Base-by-base conservation (phyloP, 2,888 invertebrate genomes). In the Melanostoma scalare region DNA sequence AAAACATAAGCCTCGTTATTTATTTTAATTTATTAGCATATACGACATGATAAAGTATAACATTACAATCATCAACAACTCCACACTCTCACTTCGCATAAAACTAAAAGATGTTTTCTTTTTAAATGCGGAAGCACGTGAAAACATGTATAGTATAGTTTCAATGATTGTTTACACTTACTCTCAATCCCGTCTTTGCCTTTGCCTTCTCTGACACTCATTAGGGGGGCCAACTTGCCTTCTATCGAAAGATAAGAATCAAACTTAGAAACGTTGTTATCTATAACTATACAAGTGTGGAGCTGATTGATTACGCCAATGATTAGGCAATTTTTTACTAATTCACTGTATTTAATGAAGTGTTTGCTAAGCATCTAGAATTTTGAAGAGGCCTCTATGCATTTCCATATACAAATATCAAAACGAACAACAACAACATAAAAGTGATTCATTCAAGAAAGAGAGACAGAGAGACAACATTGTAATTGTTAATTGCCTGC, bases 401-500 rank as follows among this genome's bases (percentile, higher is more conserved):
- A 46, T 38, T 38, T 20, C 8, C 2, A 56, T 63, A 35, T 4
- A 20, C 38, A 42, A n/a, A 35, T n/a, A 6, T 10, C 6, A 3
- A 52, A 74, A 73, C 65, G 48, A 35, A 31, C 61, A 44, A 44
- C 33, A 33, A 33, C 3, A 68, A 44, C 38, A 61, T 63, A 55
- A 55, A 67, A 72, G 40, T 69, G 68, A 79, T 63, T 74, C 42
- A 69, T 44, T 69, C 68, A 35, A 71, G 52, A 60, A 68, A 72
- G 58, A 46, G 20, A 20, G 20, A 63, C 2, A 46, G 10, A 46
- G 0, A 44, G n/a, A 46, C 10, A 3, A 10, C n/a, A 10, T 4
- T 46, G 50, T 76, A 58, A 48, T 61, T 68, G 61, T 67, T 77
- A 69, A 65, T 82, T 69, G 65, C 48, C 38, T 35, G 76, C 20